These are phyloP conservation scores for Hirundo rustica DNA, from an alignment of 2,797 vertebrate genomes.

Conservation along the genomic window DNA sequence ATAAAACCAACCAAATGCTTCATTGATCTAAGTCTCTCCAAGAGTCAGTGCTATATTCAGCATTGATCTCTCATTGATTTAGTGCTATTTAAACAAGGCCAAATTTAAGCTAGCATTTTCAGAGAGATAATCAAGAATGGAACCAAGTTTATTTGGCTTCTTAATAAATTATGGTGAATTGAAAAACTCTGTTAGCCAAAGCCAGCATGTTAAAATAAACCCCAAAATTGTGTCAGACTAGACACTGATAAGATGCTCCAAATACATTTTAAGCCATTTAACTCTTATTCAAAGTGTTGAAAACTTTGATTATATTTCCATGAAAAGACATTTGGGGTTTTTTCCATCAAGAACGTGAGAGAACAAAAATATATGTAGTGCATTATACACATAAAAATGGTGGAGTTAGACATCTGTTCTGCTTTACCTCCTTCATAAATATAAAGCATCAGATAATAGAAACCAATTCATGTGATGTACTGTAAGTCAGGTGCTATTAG, in stretches of 20 bases:
- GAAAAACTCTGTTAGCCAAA: neutral
- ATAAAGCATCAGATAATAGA: constrained; percentile 15
- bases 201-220: neutral
- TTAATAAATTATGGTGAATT: constrained; percentile 6
- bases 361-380: neutral
- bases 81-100: constrained; percentile 51
- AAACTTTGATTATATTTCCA: neutral
- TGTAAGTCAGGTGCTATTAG: constrained; percentile 38
- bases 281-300: neutral
- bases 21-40: constrained; percentile 56
- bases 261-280: neutral
- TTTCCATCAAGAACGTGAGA: neutral
- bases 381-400: neutral
- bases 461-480: constrained; percentile 35
- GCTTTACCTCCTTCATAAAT: neutral
- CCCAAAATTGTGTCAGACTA: neutral
- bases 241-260: neutral
- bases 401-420: neutral
- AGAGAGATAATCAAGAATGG: neutral
- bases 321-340: neutral
- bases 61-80: constrained; percentile 65
- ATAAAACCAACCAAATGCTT: constrained; percentile 11
- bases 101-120: constrained; percentile 39
- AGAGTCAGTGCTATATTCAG: constrained; percentile 41
- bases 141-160: neutral